These are phyloP conservation scores for Halcyon badia DNA, from an alignment of 2,797 vertebrate species.

Conservation along the genomic window DNA sequence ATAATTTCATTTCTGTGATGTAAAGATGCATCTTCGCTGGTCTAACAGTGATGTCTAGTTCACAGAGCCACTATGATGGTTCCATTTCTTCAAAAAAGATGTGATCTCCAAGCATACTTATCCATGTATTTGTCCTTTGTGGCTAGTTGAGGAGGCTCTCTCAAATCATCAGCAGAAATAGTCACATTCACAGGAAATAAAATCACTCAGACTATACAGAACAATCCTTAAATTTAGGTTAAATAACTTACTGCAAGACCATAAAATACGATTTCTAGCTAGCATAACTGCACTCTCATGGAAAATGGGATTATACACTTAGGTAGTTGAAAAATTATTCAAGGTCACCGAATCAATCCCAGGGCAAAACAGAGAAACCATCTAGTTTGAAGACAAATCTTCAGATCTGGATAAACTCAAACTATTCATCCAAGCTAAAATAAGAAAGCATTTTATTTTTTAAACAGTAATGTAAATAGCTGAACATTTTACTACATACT, in stretches of 20 bases:
- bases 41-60: background rate
- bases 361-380: background rate
- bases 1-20: background rate
- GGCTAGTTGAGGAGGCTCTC: background rate
- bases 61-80: background rate
- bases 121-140: background rate
- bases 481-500: background rate
- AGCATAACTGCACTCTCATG: constrained; percentile 19
- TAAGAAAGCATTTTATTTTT: background rate
- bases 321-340: constrained; percentile 31
- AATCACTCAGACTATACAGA: background rate
- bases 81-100: background rate
- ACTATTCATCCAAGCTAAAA: background rate
- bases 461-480: background rate
- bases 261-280: constrained; percentile 42
- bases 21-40: background rate
- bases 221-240: constrained; percentile 43
- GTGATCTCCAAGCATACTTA: background rate
- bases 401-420: constrained; percentile 10
- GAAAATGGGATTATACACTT: constrained; percentile 45
- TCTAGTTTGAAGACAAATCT: constrained; percentile 2
- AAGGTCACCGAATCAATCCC: constrained; percentile 24
- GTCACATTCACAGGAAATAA: constrained; percentile 2
- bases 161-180: constrained; percentile 32
- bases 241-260: constrained; percentile 48